These are phyloP conservation scores for Lycocerus yunnanus DNA, from an alignment of 2,888 invertebrate genomes.

Conservation along the genomic window DNA sequence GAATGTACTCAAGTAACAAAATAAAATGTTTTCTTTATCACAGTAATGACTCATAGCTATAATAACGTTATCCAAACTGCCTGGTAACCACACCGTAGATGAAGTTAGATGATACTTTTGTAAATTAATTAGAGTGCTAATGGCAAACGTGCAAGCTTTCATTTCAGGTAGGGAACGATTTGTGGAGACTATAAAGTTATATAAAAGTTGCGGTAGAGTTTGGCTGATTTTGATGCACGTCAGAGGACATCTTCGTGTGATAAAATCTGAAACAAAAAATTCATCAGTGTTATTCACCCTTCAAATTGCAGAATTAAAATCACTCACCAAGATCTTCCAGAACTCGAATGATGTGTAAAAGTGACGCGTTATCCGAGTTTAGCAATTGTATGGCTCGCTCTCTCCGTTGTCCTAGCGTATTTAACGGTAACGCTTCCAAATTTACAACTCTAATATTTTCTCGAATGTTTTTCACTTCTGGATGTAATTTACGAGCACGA, in stretches of 20 bases:
- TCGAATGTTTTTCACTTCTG: conserved; percentile 43
- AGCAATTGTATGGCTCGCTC: conserved; percentile 48
- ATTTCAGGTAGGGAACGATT: conserved; percentile 67
- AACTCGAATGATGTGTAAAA: conserved; percentile 52
- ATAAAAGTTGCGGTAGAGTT: conserved; percentile 51
- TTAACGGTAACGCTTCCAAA: conserved; percentile 43
- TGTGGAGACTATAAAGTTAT: conserved; percentile 49
- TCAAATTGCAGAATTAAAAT: background rate
- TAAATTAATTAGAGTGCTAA: conserved; percentile 68
- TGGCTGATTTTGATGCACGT: conserved; percentile 49
- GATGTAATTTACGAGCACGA: conserved; percentile 42
- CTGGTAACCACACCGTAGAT: conserved; percentile 64
- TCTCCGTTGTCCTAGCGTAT: conserved; percentile 50
- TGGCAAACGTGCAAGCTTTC: conserved; percentile 60
- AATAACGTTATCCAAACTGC: conserved; percentile 64
- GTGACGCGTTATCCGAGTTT: conserved; percentile 40
- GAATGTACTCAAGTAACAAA: conserved; percentile 68
- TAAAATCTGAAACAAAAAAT: conserved; percentile 50
- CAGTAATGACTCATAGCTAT: conserved; percentile 70
- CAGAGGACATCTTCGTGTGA: conserved; percentile 51
- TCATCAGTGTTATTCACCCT: background rate
- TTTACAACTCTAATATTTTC: conserved; percentile 44
- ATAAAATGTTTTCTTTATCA: conserved; percentile 67
- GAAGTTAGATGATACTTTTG: conserved; percentile 66
- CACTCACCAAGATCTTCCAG: conserved; percentile 54